phyloP scores from a whole-genome alignment of 2,113 vertebrate genomes.

The Lepus americanus region DNA sequence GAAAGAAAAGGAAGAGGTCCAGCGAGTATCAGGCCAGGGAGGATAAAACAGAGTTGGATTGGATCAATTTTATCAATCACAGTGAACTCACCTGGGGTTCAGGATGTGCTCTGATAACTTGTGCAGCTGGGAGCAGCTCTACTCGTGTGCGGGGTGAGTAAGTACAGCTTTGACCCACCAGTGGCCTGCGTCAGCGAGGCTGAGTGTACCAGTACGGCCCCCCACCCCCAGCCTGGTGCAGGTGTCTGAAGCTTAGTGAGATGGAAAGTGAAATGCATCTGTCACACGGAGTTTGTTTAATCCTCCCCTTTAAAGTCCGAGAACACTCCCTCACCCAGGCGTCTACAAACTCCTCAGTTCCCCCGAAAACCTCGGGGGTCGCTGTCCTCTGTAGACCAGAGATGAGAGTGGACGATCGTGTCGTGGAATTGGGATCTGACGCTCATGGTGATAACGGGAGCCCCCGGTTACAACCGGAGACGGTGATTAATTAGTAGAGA shows the following conservation, averaged over 20 bases:
- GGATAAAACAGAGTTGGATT: not conserved
- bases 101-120: constrained; percentile 7
- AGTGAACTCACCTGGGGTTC: constrained; percentile 24
- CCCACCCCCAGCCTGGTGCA: not conserved
- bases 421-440: not conserved
- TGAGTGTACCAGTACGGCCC: not conserved
- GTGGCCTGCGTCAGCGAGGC: not conserved
- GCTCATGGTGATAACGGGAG: not conserved
- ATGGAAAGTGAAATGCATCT: constrained; percentile 10
- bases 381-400: not conserved
- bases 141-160: not conserved
- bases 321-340: not conserved
- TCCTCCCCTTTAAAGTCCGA: not conserved
- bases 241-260: not conserved
- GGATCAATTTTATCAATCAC: constrained; percentile 35
- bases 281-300: not conserved
- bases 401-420: not conserved
- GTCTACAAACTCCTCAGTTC: not conserved
- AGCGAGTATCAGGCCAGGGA: not conserved
- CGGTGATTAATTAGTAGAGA: not conserved
- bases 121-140: no score
- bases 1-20: not conserved
- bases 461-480: not conserved
- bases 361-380: not conserved
- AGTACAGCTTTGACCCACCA: constrained; percentile 18